Percentiles rank a stretch among this genome's conserved stretches.
Conservation (phyloP, 2,113 vertebrate genomes). For the Arenaria interpres region DNA sequence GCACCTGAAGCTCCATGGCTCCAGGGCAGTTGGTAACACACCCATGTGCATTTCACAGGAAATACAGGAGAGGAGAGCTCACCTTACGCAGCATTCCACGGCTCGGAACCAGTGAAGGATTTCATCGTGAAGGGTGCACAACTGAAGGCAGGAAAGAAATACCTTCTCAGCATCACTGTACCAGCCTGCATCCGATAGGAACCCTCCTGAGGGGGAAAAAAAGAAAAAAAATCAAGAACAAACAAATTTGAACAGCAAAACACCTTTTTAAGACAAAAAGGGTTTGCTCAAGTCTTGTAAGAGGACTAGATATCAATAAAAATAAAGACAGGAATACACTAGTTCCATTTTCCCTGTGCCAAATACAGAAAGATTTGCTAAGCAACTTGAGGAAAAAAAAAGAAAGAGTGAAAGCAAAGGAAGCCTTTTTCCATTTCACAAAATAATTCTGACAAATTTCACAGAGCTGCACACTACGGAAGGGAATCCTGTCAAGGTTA, state of each 20-base stretch:
- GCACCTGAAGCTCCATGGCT: not conserved
- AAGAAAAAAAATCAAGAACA: not conserved
- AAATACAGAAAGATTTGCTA: not conserved
- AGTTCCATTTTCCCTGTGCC: not conserved
- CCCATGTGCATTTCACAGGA: not conserved
- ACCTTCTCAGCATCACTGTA: constrained; percentile 98
- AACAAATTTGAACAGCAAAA: not conserved
- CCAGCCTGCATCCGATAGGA: constrained; percentile 97
- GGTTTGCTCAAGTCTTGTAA: not conserved
- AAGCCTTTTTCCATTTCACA: not conserved
- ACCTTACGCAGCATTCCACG: constrained; percentile 97
- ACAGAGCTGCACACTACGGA: not conserved
- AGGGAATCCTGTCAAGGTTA: not conserved
- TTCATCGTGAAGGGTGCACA: constrained; percentile 94
- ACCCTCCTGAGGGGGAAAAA: constrained; percentile 79
- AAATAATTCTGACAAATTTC: not conserved
- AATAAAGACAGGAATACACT: not conserved
- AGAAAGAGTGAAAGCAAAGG: not conserved
- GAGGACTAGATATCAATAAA: not conserved
- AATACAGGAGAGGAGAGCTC: not conserved
- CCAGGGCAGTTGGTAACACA: not conserved
- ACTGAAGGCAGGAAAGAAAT: constrained; percentile 95
- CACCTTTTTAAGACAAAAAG: not conserved
- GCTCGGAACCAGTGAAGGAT: constrained; percentile 96
- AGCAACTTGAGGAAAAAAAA: not conserved